These are phyloP conservation scores for Amblyopsis hoosieri DNA, from an alignment of 2,797 vertebrate species.

Conservation along the genomic window DNA sequence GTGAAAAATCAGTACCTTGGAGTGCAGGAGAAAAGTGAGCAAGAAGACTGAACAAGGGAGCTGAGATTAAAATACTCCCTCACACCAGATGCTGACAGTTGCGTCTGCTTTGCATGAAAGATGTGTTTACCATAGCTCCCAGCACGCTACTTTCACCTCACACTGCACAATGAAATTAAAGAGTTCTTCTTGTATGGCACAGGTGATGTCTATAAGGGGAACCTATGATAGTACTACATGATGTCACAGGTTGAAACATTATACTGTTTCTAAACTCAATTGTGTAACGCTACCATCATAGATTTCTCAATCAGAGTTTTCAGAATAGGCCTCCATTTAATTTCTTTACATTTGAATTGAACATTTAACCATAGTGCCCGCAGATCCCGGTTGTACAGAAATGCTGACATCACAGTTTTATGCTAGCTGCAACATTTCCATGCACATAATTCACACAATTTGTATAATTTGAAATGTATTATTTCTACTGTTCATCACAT, in stretches of 20 bases:
- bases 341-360: no score
- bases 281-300: no score
- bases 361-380: no score
- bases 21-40: not conserved
- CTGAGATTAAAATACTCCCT: slow-evolving; percentile 81
- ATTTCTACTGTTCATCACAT: no score
- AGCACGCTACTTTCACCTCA: slow-evolving; percentile 28
- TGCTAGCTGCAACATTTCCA: no score
- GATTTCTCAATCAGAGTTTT: no score
- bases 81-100: slow-evolving; percentile 74
- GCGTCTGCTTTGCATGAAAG: slow-evolving; percentile 76
- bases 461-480: no score
- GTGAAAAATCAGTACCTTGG: slow-evolving; percentile 40
- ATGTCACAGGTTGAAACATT: not conserved
- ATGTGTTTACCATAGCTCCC: slow-evolving; percentile 47
- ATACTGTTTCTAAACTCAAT: no score
- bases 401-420: no score
- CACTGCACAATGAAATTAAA: slow-evolving; percentile 1
- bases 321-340: no score
- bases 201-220: slow-evolving; percentile 18
- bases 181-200: slow-evolving; percentile 11
- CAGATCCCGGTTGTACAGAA: no score
- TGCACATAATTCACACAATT: no score
- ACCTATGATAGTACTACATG: not conserved
- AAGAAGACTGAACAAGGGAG: slow-evolving; percentile 59